These are phyloP conservation scores for Palythoa grandis DNA, from an alignment of 92 coral and sea anemone genomes.

Conservation along the genomic window DNA sequence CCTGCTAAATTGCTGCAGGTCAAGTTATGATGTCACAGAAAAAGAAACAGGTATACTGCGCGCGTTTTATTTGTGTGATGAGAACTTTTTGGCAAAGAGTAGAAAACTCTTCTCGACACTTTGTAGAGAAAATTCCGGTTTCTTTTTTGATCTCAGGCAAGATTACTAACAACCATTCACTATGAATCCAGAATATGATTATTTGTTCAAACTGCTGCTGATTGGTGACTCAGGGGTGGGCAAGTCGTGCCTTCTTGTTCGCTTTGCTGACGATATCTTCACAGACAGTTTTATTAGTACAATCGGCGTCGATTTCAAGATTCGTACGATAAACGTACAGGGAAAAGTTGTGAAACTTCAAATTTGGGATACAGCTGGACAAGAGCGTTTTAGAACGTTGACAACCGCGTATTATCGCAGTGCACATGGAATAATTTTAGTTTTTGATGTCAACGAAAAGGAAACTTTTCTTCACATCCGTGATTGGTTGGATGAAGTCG, in stretches of 20 bases:
- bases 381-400: constrained; percentile 93
- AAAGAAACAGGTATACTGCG: constrained; percentile 12
- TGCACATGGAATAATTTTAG: constrained; percentile 94
- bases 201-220: constrained; percentile 87
- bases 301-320: constrained; percentile 98
- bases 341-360: constrained; percentile 88
- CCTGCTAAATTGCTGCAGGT: constrained; percentile 31
- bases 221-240: constrained; percentile 99
- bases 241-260: constrained; percentile 93
- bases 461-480: constrained; percentile 83
- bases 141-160: background rate
- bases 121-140: background rate
- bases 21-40: constrained; percentile 14
- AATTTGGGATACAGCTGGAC: constrained; percentile 99
- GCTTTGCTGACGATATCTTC: constrained; percentile 98
- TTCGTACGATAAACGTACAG: constrained; percentile 82
- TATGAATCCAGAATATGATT: constrained; percentile 97
- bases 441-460: constrained; percentile 92
- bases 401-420: constrained; percentile 98
- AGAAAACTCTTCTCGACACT: background rate
- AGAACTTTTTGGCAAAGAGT: background rate
- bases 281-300: constrained; percentile 96
- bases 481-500: constrained; percentile 90
- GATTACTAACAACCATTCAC: background rate
- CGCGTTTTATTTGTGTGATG: background rate